Percentiles rank a stretch among this genome's conserved stretches.
Evolutionary conservation across 2,113 vertebrate species (phyloP).

Genomic region (Willisornis vidua): DNA sequence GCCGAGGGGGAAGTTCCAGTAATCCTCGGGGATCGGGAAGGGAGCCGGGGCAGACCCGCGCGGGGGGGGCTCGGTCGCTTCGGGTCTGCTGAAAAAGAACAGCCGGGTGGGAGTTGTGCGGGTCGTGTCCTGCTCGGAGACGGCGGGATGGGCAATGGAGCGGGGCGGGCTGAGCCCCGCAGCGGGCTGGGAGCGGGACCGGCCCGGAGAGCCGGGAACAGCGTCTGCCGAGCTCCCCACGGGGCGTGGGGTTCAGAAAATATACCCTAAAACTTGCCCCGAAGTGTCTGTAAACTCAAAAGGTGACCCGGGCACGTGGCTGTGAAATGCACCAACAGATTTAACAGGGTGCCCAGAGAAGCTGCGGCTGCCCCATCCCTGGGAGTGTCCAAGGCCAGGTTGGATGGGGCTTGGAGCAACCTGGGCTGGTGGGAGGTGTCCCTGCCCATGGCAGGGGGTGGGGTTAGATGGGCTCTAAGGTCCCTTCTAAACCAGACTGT

Average conservation of each 20-base stretch:
- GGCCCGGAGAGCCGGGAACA: background rate
- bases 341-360: background rate
- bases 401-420: fast-evolving
- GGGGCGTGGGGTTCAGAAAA: background rate
- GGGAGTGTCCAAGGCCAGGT: background rate
- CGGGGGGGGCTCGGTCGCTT: background rate
- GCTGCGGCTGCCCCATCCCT: background rate
- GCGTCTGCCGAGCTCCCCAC: background rate
- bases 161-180: no score
- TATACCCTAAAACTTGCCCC: background rate
- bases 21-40: background rate
- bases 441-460: background rate
- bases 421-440: background rate
- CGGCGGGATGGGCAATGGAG: no score
- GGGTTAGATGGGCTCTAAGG: background rate
- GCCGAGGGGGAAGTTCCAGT: background rate
- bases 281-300: background rate
- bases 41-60: background rate
- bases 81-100: background rate
- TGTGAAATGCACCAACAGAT: background rate
- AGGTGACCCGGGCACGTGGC: background rate
- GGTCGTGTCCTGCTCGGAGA: fast-evolving
- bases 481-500: background rate
- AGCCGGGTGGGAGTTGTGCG: fast-evolving
- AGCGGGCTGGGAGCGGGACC: no score